phyloP scores from a whole-genome alignment of 2,888 invertebrate species.

The Drosophila affinis region DNA sequence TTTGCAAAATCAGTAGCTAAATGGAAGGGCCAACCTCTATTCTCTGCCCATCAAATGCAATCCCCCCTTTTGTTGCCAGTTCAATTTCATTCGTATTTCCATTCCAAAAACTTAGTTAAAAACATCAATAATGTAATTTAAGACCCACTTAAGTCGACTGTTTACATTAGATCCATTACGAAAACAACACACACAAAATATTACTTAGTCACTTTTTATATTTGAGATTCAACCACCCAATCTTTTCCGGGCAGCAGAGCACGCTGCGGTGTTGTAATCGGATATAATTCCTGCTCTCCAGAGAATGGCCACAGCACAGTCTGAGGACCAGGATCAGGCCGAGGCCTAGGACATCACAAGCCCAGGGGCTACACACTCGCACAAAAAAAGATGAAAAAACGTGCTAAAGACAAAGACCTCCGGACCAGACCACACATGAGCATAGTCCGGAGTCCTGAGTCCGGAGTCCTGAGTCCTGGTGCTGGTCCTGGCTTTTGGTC shows the following conservation, averaged over 20 bases:
- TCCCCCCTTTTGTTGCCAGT: no score
- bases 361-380: conserved; percentile 10
- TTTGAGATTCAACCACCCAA: conserved; percentile 49
- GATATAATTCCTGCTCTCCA: conserved; percentile 71
- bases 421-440: conserved; percentile 20
- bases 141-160: conserved; percentile 41
- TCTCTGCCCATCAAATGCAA: no score
- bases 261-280: conserved; percentile 74
- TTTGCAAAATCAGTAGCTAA: no score
- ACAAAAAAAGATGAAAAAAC: conserved; percentile 13
- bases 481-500: conserved; percentile 15
- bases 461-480: conserved; percentile 10
- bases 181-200: conserved; percentile 26
- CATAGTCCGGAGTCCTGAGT: conserved; percentile 7
- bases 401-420: conserved; percentile 46
- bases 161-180: conserved; percentile 56
- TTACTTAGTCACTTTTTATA: conserved; percentile 20
- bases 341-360: no score
- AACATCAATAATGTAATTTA: conserved; percentile 50
- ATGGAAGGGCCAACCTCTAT: no score
- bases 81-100: conserved; percentile 2
- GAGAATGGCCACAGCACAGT: conserved; percentile 58
- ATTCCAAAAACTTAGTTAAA: conserved; percentile 41
- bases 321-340: not conserved
- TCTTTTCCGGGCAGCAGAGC: conserved; percentile 23